Percentiles rank a stretch among this genome's conserved stretches.
Evolutionary conservation across 2,113 vertebrate species (phyloP).

Genomic region (Coturnix japonica): DNA sequence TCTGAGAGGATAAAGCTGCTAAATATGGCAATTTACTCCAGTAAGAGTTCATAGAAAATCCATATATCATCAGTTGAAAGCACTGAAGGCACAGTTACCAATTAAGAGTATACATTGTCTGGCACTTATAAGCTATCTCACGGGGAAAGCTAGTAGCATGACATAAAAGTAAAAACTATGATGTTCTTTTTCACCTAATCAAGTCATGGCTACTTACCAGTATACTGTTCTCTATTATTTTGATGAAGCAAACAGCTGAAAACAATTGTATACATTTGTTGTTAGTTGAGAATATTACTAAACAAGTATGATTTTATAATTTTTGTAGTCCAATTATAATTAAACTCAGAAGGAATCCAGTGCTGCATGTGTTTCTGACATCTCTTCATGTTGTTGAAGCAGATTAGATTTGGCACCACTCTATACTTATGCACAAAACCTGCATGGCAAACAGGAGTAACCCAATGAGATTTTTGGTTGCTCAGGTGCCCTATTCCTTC

Average conservation of each 20-base stretch:
- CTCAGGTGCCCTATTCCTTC: background rate
- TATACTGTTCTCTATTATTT: background rate
- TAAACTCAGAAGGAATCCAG: background rate
- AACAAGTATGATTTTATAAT: background rate
- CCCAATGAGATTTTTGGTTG: background rate
- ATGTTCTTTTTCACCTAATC: background rate
- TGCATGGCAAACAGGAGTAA: background rate
- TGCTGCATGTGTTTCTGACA: background rate
- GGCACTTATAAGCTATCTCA: background rate
- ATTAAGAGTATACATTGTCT: background rate
- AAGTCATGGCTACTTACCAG: background rate
- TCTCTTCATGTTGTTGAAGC: background rate
- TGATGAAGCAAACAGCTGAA: background rate
- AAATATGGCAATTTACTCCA: background rate
- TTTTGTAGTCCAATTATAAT: background rate
- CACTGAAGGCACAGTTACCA: background rate
- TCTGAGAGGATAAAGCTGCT: background rate
- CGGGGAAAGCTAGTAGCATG: background rate
- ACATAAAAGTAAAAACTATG: background rate
- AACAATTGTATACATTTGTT: background rate
- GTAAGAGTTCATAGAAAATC: slow-evolving; percentile 10
- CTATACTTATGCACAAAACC: background rate
- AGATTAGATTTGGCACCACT: background rate
- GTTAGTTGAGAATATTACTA: background rate
- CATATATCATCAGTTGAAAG: background rate